Evolutionary conservation across 2,888 invertebrate genomes (phyloP).

Genomic region (Cheilosia vernalis): DNA sequence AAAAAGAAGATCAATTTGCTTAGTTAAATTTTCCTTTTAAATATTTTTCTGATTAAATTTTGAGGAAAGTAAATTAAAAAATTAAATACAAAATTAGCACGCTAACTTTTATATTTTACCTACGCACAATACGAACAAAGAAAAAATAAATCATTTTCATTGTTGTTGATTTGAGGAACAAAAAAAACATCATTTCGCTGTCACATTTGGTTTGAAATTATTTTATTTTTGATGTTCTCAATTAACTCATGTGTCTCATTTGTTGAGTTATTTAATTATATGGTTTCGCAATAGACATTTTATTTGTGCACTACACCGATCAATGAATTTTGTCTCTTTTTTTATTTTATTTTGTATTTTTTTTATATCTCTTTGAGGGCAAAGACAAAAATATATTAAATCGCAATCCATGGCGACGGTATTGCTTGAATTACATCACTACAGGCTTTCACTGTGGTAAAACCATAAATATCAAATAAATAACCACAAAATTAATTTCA

Average conservation of each 20-base stretch:
- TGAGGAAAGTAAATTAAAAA: neutral
- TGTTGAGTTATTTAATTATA: conserved; percentile 39
- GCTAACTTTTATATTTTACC: conserved; percentile 67
- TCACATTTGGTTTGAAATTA: conserved; percentile 27
- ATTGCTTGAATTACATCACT: conserved; percentile 53
- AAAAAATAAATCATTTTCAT: conserved; percentile 48
- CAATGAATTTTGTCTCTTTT: conserved; percentile 16
- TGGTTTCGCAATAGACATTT: conserved; percentile 40
- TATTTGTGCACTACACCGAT: conserved; percentile 35
- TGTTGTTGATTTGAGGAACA: conserved; percentile 28
- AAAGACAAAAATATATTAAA: neutral
- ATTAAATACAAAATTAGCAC: conserved; percentile 65
- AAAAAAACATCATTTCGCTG: conserved; percentile 36
- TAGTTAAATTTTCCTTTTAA: conserved; percentile 66
- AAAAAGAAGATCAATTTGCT: conserved; percentile 59
- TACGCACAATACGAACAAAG: conserved; percentile 67
- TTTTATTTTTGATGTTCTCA: conserved; percentile 32
- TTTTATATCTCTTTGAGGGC: conserved; percentile 16
- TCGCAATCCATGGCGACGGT: conserved; percentile 5
- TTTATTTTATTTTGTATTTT: conserved; percentile 20
- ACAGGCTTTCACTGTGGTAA: conserved; percentile 8
- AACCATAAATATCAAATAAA: conserved; percentile 27
- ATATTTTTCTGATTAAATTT: conserved; percentile 64
- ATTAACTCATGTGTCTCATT: conserved; percentile 56
- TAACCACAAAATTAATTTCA: conserved; percentile 60